Conservation (phyloP, 1,140 invertebrate genomes). For the Cepaea nemoralis region DNA sequence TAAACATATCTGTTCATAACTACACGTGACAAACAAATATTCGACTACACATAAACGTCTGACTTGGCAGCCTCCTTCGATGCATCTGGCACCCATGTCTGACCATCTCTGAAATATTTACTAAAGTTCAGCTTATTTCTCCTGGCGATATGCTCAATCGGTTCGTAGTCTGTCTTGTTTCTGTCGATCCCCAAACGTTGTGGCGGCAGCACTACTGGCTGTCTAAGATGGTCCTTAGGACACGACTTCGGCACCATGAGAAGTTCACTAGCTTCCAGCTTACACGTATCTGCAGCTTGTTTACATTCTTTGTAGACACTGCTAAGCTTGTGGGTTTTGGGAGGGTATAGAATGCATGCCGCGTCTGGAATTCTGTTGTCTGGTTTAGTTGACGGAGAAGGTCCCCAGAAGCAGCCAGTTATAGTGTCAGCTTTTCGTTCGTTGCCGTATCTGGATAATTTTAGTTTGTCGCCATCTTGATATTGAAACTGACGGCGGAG, state of each 20-base stretch:
- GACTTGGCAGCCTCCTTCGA: no score
- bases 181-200: background rate
- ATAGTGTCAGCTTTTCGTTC: no score
- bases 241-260: background rate
- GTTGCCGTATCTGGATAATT: no score
- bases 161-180: constrained; percentile 27
- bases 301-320: background rate
- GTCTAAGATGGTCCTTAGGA: background rate
- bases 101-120: constrained; percentile 1
- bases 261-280: background rate
- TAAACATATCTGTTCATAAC: no score
- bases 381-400: background rate
- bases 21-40: no score
- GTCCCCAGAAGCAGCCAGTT: background rate
- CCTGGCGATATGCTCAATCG: constrained; percentile 17
- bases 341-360: background rate
- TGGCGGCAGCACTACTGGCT: background rate
- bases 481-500: background rate
- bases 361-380: background rate
- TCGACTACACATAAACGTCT: no score
- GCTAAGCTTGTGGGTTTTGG: background rate
- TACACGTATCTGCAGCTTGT: background rate
- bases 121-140: constrained; percentile 18
- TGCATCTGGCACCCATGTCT: no score
- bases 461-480: background rate